phyloP scores from a whole-genome alignment of 2,113 vertebrate species.

The Morone saxatilis region DNA sequence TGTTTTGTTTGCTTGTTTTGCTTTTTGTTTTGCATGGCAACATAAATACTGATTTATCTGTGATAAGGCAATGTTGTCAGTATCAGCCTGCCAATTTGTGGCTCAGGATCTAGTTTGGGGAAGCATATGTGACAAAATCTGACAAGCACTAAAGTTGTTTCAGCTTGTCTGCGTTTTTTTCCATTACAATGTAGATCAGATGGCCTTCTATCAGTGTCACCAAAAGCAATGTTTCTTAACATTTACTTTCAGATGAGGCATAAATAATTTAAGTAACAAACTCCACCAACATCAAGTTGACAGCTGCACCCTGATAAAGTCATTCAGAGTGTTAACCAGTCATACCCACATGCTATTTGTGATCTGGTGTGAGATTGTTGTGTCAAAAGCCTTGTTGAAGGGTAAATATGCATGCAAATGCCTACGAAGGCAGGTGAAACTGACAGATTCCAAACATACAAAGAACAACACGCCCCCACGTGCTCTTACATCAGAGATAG shows the following conservation, averaged over 20 bases:
- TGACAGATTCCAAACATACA: background rate
- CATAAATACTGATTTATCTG: background rate
- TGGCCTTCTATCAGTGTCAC: background rate
- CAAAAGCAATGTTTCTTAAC: background rate
- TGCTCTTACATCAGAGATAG: background rate
- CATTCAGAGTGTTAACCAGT: background rate
- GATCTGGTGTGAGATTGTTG: background rate
- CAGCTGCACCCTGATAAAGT: background rate
- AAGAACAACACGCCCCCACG: background rate
- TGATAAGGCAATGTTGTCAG: background rate
- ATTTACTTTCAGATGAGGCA: background rate
- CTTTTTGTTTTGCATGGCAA: background rate
- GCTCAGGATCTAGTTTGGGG: background rate
- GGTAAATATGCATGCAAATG: background rate
- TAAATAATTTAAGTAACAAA: constrained; percentile 1
- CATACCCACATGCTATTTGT: background rate
- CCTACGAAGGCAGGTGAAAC: background rate
- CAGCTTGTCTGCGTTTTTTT: background rate
- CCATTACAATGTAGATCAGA: background rate
- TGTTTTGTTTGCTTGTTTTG: background rate
- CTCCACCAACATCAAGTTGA: background rate
- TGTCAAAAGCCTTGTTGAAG: background rate
- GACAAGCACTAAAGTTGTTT: background rate
- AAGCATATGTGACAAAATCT: background rate
- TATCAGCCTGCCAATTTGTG: background rate